Conservation (phyloP, 1,140 invertebrate species). For the Zaprionus taronus region DNA sequence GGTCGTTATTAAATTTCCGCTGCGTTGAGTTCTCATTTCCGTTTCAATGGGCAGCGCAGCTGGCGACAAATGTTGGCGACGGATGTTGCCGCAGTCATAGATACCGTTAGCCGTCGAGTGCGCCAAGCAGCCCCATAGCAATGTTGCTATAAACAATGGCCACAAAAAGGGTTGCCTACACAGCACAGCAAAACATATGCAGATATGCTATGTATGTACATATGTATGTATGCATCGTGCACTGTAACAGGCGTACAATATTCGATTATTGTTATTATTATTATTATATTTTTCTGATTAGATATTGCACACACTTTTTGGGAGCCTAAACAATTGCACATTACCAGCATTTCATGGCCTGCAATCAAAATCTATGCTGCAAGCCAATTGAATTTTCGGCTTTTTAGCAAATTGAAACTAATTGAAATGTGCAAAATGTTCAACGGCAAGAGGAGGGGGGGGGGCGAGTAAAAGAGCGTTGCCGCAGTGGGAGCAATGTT, state of each 20-base stretch:
- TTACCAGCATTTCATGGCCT: slow-evolving; percentile 33
- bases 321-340: slow-evolving; percentile 53
- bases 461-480: not conserved
- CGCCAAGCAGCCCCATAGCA: not conserved
- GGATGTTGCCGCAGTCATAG: slow-evolving; percentile 70
- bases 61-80: slow-evolving; percentile 63
- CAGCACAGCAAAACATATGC: slow-evolving; percentile 10
- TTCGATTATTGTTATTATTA: slow-evolving; percentile 69
- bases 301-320: slow-evolving; percentile 3
- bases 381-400: slow-evolving; percentile 52
- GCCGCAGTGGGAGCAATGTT: slow-evolving; percentile 16
- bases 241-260: slow-evolving; percentile 53
- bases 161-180: slow-evolving; percentile 27
- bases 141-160: slow-evolving; percentile 31
- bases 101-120: slow-evolving; percentile 36
- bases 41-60: slow-evolving; percentile 78
- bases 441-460: not conserved
- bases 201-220: not conserved
- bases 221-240: not conserved
- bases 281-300: slow-evolving; percentile 13
- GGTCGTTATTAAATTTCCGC: slow-evolving; percentile 82
- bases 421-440: slow-evolving; percentile 67
- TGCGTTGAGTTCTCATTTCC: slow-evolving; percentile 81
- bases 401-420: slow-evolving; percentile 77
- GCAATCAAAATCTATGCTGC: slow-evolving; percentile 68